Evolutionary conservation across 1,140 invertebrate species (phyloP).

Genomic region (Theocolax elegans): DNA sequence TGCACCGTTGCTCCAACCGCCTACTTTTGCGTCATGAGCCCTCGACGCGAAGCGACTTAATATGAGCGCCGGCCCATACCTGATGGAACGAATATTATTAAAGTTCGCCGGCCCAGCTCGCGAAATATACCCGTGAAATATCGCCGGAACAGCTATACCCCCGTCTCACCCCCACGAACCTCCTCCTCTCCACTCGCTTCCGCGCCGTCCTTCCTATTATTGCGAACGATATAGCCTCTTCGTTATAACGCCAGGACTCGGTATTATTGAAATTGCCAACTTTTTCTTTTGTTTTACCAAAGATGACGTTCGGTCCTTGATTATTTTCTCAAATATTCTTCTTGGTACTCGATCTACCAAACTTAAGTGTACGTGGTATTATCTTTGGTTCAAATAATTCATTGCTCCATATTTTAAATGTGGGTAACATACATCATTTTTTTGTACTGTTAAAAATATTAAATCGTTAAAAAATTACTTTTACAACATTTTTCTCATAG

Average conservation of each 20-base stretch:
- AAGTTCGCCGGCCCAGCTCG: constrained; percentile 61
- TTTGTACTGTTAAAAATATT: too few relatives aligned
- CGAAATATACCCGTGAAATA: constrained; percentile 63
- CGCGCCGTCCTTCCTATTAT: constrained; percentile 21
- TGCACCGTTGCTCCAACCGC: too few relatives aligned
- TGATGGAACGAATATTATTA: constrained; percentile 69
- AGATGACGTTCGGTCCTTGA: too few relatives aligned
- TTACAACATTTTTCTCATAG: too few relatives aligned
- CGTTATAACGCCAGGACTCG: not conserved
- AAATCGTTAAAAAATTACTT: too few relatives aligned
- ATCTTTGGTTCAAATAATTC: too few relatives aligned
- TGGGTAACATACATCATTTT: too few relatives aligned
- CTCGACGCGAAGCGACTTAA: constrained; percentile 17
- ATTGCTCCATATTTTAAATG: too few relatives aligned
- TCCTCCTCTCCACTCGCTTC: constrained; percentile 1
- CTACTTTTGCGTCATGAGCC: constrained; percentile 50
- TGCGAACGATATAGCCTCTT: constrained; percentile 10
- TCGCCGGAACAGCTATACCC: constrained; percentile 46
- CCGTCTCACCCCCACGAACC: too few relatives aligned
- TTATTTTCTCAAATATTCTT: too few relatives aligned
- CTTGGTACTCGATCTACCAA: too few relatives aligned
- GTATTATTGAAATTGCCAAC: constrained; percentile 5
- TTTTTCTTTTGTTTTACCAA: constrained; percentile 11
- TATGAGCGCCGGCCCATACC: constrained; percentile 50
- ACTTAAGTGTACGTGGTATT: too few relatives aligned